Conservation (phyloP, 2,113 vertebrate species). For the Colius striatus region DNA sequence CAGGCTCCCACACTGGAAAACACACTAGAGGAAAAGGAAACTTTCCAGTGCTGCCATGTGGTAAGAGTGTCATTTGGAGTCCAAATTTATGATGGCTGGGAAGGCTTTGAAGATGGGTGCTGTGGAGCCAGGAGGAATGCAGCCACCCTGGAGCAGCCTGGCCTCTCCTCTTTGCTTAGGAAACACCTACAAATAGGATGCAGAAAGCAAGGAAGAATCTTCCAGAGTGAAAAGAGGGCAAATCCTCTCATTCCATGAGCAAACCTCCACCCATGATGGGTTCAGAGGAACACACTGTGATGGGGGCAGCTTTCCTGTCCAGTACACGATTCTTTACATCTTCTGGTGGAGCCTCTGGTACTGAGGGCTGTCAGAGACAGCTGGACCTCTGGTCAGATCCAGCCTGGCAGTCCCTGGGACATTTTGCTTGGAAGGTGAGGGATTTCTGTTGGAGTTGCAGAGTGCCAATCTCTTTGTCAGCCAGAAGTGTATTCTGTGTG, state of each 20-base stretch:
- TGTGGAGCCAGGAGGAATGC: neutral
- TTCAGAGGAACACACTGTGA: neutral
- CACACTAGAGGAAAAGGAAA: neutral
- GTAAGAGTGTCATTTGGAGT: neutral
- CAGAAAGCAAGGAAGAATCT: neutral
- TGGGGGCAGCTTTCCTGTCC: neutral
- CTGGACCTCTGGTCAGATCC: neutral
- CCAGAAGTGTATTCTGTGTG: accelerated
- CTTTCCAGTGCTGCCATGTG: neutral
- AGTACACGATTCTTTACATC: neutral
- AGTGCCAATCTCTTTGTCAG: neutral
- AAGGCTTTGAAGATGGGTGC: slow-evolving; percentile 1
- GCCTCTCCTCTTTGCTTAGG: neutral
- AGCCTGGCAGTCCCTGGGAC: neutral
- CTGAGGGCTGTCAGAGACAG: neutral
- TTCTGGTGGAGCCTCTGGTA: neutral
- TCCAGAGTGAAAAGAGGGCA: neutral
- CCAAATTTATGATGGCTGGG: neutral
- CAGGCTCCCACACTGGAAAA: slow-evolving; percentile 28
- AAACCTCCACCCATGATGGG: neutral
- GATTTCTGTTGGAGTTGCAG: neutral
- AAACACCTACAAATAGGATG: neutral
- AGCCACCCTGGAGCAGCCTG: neutral
- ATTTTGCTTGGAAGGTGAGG: neutral
- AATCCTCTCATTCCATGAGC: neutral